Base-by-base conservation (phyloP, 2,888 invertebrate genomes). In the Xiphydria camelus region DNA sequence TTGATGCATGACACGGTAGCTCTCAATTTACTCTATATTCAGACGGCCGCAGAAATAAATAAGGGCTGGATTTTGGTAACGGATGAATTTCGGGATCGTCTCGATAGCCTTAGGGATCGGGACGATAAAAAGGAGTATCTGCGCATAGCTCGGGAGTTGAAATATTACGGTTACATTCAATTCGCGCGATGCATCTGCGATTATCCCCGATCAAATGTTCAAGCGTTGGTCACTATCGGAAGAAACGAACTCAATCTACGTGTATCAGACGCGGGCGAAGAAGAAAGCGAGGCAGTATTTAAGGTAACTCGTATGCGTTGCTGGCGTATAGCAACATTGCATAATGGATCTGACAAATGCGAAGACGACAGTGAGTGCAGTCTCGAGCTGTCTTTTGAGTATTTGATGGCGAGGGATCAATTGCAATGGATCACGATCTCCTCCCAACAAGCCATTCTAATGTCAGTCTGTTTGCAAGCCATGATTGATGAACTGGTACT, bases 251-350 rank as follows among this genome's bases (percentile, higher is more conserved):
- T 96, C 20, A 88, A 87, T 59, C 82, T 96, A 61, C 81, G 86
- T 48, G 73, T 81, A 42, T 35, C 57, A 22, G 55, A 64, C 19
- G 82, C 84, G 15, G 79, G 82, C 12, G 80, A 82, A 20, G 83
- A 86, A 43, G 77, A 83, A n/a, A 84, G 85, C 56, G 96, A 96
- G 75, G 88, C 89, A 35, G 83, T 85, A 63, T 97, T 94, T 75
- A 91, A 93, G 76, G 94, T 97, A 25, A 97, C 96, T 1, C 81
- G 97, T 60, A 97, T 98, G 89, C 83, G 94, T 46, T 96, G 96
- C 66, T 99, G 98, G 98, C 83, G 97, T 60, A 94, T 98, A 35
- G 94, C 94, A 14, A 91, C 93, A 1, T 79, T 88, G 60, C 88
- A 89, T 70, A 78, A 79, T 59, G 88, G 51, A 20, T 45, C 33